These are phyloP conservation scores for Loriculus beryllinus DNA, from an alignment of 2,797 vertebrate species.

Conservation along the genomic window DNA sequence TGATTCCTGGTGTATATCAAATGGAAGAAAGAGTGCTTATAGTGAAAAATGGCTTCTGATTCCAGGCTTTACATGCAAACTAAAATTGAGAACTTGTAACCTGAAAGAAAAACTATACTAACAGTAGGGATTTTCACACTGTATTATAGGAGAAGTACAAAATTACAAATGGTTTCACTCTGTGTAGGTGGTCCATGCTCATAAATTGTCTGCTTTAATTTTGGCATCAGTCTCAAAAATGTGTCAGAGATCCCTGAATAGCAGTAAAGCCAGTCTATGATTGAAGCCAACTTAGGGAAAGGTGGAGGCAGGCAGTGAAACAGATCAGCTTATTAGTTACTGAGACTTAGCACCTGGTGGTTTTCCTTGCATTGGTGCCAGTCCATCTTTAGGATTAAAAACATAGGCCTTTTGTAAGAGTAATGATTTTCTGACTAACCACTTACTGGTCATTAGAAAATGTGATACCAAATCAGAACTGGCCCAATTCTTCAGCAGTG, in stretches of 20 bases:
- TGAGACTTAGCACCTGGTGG: neutral
- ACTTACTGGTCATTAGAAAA: neutral
- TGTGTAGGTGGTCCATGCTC: constrained; percentile 35
- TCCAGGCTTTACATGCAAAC: neutral
- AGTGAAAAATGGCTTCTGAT: constrained; percentile 46
- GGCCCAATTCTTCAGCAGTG: neutral
- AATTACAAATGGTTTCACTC: constrained; percentile 43
- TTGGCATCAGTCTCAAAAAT: constrained; percentile 7
- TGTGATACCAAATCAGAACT: neutral
- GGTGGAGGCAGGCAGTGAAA: neutral
- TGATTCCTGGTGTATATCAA: constrained; percentile 4
- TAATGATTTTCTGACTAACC: neutral
- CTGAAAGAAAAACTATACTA: constrained; percentile 32
- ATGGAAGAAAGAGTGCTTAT: constrained; percentile 43
- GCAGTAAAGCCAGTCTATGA: neutral
- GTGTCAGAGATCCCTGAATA: constrained; percentile 4
- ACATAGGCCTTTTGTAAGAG: neutral
- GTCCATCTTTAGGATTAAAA: constrained; percentile 1
- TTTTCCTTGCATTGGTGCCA: neutral
- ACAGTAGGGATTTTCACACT: constrained; percentile 35
- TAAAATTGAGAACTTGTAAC: neutral
- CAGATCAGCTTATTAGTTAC: neutral
- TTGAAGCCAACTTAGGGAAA: constrained; percentile 4
- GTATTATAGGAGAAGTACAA: neutral
- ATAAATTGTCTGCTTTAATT: constrained; percentile 29